Evolutionary conservation across 2,113 vertebrate genomes (phyloP), one percentile per base, ranked within the genome.

Genomic region (Stictonetta naevosa): DNA sequence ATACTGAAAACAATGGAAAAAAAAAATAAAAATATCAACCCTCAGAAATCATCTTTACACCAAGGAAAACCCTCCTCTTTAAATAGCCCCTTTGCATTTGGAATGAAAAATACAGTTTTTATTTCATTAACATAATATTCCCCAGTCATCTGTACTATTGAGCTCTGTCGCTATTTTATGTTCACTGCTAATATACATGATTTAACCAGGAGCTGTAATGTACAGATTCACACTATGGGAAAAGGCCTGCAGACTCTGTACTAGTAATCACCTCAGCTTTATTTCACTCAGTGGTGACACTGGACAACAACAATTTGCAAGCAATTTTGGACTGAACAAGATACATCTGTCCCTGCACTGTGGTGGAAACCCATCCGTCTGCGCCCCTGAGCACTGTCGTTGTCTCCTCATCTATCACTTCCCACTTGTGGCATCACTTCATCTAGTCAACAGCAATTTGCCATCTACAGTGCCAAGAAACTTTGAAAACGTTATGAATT

Each of bases 61-160:
- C 10, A 89, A 22, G 56, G 60, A 83, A 89, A 85, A 83, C 20
- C 68, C 31, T 89, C 31, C 13, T 79, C n/a, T 93, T 95, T 88
- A 94, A 85, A 92, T 55, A 90, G 71, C 48, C 23, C 33, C 11
- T 62, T 87, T 73, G 15, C 25, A 53, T 92, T 73, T 88, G 55
- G 50, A 26, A 90, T 22, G n/a, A 88, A 93, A 91, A 91, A 48
- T 64, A 84, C 33, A 77, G 28, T 90, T 94, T 93, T 86, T 63
- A 36, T 83, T 55, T 93, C 72, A 80, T 87, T 85, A 83, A 36
- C 50, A 40, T 36, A 40, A 3, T 19, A 62, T 87, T 92, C 71
- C 46, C 50, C 25, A 83, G 63, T 83, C 60, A 75, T 74, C 82
- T 94, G 59, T 78, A 83, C 50, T 91, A 79, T n/a, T 88, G 67